A percentile compares a stretch with the other conserved stretches of the same genome.
phyloP scores from a whole-genome alignment of 1,140 invertebrate species.

The Drosophila auraria region DNA sequence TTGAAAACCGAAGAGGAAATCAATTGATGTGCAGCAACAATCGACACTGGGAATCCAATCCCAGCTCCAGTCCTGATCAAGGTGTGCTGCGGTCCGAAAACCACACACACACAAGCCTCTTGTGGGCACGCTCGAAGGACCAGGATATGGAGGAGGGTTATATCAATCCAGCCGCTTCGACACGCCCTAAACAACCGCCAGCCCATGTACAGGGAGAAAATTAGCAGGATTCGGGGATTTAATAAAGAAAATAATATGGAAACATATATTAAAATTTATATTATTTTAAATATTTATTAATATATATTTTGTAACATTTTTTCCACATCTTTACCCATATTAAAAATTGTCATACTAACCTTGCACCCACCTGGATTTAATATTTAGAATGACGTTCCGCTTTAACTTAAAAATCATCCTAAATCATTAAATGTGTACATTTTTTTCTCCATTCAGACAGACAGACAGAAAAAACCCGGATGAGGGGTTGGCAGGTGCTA shows the following conservation, averaged over 20 bases:
- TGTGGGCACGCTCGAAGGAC: slow-evolving; percentile 60
- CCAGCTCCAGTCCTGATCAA: not conserved
- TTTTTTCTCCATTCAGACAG: slow-evolving; percentile 20
- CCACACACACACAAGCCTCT: slow-evolving; percentile 41
- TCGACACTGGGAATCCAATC: slow-evolving; percentile 55
- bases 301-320: not conserved
- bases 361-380: not conserved
- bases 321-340: no score
- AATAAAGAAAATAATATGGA: not conserved
- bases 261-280: no score
- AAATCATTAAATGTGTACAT: slow-evolving; percentile 13
- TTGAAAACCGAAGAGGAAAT: slow-evolving; percentile 81
- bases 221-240: not conserved
- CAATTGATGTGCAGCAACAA: slow-evolving; percentile 76
- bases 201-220: slow-evolving; percentile 18
- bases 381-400: not conserved
- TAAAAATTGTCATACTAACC: not conserved
- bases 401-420: not conserved
- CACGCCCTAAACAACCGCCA: slow-evolving; percentile 53
- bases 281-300: not conserved
- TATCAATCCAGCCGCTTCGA: slow-evolving; percentile 28
- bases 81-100: slow-evolving; percentile 56
- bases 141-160: slow-evolving; percentile 36
- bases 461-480: slow-evolving; percentile 13
- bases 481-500: slow-evolving; percentile 47